Evolutionary conservation across 1,140 invertebrate species (phyloP).

Genomic region (Fopius arisanus): DNA sequence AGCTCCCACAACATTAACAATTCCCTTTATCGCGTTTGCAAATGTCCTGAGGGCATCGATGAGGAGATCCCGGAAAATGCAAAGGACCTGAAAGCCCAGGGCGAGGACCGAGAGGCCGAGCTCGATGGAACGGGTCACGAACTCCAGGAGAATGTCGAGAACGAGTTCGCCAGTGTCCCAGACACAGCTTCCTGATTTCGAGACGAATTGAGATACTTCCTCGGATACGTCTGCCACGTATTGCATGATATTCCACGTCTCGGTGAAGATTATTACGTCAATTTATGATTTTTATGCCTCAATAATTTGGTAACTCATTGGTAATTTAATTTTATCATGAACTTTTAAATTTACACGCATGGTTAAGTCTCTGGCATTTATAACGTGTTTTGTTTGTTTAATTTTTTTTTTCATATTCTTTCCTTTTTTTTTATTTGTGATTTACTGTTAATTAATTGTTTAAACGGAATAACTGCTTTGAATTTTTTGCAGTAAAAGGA

Average conservation of each 20-base stretch:
- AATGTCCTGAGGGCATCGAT: slow-evolving; percentile 53
- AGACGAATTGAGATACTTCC: slow-evolving; percentile 37
- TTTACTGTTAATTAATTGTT: not conserved
- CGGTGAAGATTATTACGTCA: not conserved
- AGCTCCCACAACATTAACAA: slow-evolving; percentile 44
- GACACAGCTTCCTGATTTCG: slow-evolving; percentile 37
- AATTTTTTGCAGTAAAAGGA: no score
- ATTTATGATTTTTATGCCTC: not conserved
- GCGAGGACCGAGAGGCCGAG: slow-evolving; percentile 45
- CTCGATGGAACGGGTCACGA: slow-evolving; percentile 44
- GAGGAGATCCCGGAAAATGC: slow-evolving; percentile 48
- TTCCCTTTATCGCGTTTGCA: slow-evolving; percentile 45
- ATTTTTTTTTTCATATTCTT: not conserved
- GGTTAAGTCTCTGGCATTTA: not conserved
- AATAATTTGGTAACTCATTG: not conserved
- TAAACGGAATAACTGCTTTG: no score
- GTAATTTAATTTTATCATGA: not conserved
- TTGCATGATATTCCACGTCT: not conserved
- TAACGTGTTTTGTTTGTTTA: not conserved
- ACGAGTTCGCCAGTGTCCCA: slow-evolving; percentile 48
- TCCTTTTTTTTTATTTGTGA: not conserved
- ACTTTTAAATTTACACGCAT: slow-evolving; percentile 17
- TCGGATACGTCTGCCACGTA: slow-evolving; percentile 8
- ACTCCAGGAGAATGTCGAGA: slow-evolving; percentile 48
- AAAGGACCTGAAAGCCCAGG: slow-evolving; percentile 45